Conservation (phyloP, 2,113 vertebrate genomes). For the Eudyptes chrysolophus region DNA sequence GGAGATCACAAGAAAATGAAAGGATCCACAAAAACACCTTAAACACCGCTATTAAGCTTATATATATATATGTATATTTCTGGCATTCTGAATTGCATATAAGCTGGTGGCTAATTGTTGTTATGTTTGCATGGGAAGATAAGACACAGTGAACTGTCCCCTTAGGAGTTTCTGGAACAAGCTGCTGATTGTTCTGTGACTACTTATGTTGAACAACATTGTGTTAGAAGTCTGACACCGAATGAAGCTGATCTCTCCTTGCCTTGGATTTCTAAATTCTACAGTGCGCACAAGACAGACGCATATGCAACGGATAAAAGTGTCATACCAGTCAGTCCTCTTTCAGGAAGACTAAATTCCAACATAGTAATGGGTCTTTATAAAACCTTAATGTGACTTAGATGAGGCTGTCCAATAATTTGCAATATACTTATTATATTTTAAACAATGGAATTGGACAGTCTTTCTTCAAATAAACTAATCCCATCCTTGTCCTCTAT, state of each 20-base stretch:
- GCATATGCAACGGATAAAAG: accelerated
- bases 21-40: neutral
- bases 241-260: neutral
- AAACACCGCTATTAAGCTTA: neutral
- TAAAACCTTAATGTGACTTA: neutral
- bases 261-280: neutral
- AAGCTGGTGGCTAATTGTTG: neutral
- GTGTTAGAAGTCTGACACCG: neutral
- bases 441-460: neutral
- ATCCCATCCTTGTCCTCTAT: neutral
- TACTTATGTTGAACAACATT: neutral
- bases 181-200: neutral
- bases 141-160: neutral
- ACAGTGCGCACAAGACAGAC: neutral
- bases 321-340: neutral
- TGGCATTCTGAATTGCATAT: neutral
- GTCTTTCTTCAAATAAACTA: neutral
- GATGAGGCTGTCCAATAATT: neutral
- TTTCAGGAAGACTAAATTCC: neutral
- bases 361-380: neutral
- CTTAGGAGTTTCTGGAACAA: neutral
- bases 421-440: neutral
- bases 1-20: neutral
- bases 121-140: neutral
- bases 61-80: neutral